phyloP scores from a whole-genome alignment of 2,888 invertebrate genomes.

The Stenolophus ochropezus region DNA sequence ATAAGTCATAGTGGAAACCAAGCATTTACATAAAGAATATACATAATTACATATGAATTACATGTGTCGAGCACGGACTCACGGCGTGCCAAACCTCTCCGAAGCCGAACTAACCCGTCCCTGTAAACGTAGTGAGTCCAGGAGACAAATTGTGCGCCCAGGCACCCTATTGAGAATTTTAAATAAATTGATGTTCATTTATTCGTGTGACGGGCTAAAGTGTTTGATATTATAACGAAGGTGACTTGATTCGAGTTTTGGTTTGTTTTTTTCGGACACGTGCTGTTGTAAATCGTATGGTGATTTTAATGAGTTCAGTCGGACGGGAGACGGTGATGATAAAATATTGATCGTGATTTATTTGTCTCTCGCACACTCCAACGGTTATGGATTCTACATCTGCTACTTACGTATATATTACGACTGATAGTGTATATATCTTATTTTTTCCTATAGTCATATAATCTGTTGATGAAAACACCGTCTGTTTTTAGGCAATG shows the following conservation, averaged over 20 bases:
- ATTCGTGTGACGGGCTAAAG: conserved; percentile 40
- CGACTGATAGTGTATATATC: no score
- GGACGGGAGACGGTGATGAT: conserved; percentile 36
- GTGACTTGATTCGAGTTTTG: conserved; percentile 48
- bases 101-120: conserved; percentile 30
- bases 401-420: not conserved
- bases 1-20: conserved; percentile 64
- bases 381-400: not conserved
- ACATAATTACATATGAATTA: conserved; percentile 65
- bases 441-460: no score
- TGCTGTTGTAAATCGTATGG: conserved; percentile 40
- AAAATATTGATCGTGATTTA: conserved; percentile 33
- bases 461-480: no score
- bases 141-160: conserved; percentile 50
- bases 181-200: conserved; percentile 59
- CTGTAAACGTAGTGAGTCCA: conserved; percentile 24
- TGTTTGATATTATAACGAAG: conserved; percentile 59
- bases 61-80: conserved; percentile 63
- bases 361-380: not conserved
- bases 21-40: conserved; percentile 65
- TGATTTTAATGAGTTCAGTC: conserved; percentile 28
- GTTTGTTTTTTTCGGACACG: conserved; percentile 45
- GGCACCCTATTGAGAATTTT: conserved; percentile 55
- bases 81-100: conserved; percentile 58
- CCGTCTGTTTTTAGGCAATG: no score